These are phyloP conservation scores for Gila robusta DNA, from an alignment of 2,797 vertebrate genomes.

Conservation along the genomic window DNA sequence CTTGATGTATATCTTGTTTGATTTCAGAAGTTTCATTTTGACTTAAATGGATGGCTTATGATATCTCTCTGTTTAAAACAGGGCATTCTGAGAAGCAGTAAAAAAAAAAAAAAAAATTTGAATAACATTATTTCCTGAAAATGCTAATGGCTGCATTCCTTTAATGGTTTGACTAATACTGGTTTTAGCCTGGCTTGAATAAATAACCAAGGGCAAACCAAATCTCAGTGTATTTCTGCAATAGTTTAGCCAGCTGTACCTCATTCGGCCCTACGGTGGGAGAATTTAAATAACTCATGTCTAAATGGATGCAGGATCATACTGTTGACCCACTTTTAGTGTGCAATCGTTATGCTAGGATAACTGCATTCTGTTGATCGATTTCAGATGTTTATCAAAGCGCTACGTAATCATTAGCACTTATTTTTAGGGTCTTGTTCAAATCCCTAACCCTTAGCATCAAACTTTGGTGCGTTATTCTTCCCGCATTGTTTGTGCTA, in stretches of 20 bases:
- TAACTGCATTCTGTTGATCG: constrained; percentile 13
- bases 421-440: not conserved
- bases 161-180: constrained; percentile 22
- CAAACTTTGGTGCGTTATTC: not conserved
- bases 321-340: constrained; percentile 40
- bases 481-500: not conserved
- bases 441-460: not conserved
- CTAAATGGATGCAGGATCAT: constrained; percentile 37
- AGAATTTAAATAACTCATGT: constrained; percentile 46
- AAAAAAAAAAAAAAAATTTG: not conserved
- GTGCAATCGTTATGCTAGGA: not conserved
- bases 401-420: not conserved
- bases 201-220: constrained; percentile 25
- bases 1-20: not conserved
- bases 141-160: constrained; percentile 18
- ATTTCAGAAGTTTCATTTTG: not conserved
- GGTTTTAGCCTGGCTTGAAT: constrained; percentile 36
- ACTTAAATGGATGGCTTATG: not conserved
- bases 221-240: constrained; percentile 31
- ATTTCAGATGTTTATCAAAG: constrained; percentile 18
- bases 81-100: not conserved
- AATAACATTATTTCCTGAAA: constrained; percentile 22
- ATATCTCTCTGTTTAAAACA: constrained; percentile 22
- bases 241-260: constrained; percentile 37
- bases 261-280: constrained; percentile 5